Conservation (phyloP, 2,113 vertebrate species). For the Synodontis membranacea region DNA sequence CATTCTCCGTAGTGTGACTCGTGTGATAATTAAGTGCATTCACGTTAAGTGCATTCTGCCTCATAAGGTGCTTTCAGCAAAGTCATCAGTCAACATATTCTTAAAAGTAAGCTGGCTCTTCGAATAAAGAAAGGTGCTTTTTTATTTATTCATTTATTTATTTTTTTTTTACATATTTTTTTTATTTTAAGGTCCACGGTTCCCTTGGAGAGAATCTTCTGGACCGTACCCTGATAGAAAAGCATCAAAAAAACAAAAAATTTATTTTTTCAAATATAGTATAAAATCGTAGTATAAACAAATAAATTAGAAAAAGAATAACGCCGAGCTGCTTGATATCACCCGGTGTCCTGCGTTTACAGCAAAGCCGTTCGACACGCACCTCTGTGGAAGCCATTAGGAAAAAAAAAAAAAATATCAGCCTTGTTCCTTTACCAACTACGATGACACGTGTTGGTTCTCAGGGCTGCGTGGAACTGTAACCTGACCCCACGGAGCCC, state of each 20-base stretch:
- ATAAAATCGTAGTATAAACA: slow-evolving; percentile 54
- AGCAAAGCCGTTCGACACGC: slow-evolving; percentile 38
- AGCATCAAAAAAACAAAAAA: slow-evolving; percentile 59
- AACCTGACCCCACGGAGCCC: slow-evolving; percentile 68
- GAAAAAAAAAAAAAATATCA: no score
- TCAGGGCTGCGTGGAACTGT: background rate
- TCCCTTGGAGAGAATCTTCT: slow-evolving; percentile 61
- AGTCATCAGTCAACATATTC: slow-evolving; percentile 52
- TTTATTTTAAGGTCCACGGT: slow-evolving; percentile 60
- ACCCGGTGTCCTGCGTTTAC: slow-evolving; percentile 25
- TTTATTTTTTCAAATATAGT: slow-evolving; percentile 63
- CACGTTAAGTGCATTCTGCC: slow-evolving; percentile 53
- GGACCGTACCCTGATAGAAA: slow-evolving; percentile 72
- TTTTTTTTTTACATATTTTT: background rate
- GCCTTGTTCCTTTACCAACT: slow-evolving; percentile 29
- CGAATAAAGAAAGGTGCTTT: slow-evolving; percentile 54
- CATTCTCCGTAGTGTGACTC: background rate
- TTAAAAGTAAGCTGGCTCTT: slow-evolving; percentile 59
- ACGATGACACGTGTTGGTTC: background rate
- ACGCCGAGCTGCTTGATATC: slow-evolving; percentile 50
- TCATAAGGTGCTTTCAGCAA: slow-evolving; percentile 77
- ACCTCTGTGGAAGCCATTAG: background rate
- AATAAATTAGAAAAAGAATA: slow-evolving; percentile 54
- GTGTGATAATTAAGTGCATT: slow-evolving; percentile 24
- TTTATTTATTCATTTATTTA: no score